A percentile compares a stretch with the other conserved stretches of the same genome.
Evolutionary conservation across 1,140 invertebrate genomes (phyloP).

Genomic region (Notospermus geniculatus): DNA sequence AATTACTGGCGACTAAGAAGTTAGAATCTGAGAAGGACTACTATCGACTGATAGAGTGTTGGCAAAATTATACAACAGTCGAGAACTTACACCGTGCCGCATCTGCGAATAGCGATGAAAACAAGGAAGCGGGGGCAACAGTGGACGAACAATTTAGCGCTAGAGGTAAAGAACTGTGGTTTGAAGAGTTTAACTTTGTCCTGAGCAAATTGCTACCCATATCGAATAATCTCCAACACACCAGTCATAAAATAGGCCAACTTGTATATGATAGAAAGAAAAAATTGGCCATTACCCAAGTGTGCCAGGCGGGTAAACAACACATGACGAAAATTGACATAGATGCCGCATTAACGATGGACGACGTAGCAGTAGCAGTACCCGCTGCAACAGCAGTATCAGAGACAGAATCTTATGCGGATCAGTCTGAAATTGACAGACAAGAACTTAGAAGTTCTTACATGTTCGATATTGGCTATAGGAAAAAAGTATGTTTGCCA

Average conservation of each 20-base stretch:
- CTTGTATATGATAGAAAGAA: slow-evolving; percentile 6
- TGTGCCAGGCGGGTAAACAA: slow-evolving; percentile 4
- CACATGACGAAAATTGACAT: slow-evolving; percentile 8
- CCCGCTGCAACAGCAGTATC: neutral
- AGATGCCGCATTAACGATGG: neutral
- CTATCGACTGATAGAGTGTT: slow-evolving; percentile 9
- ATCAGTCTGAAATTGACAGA: slow-evolving; percentile 6
- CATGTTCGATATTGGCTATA: slow-evolving; percentile 7
- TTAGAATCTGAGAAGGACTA: slow-evolving; percentile 8
- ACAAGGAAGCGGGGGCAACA: neutral
- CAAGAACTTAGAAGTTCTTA: slow-evolving; percentile 1
- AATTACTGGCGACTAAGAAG: slow-evolving; percentile 9
- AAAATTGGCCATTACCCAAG: slow-evolving; percentile 8
- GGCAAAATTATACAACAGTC: slow-evolving; percentile 8
- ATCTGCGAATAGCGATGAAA: too few species aligned
- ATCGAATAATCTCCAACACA: slow-evolving; percentile 8
- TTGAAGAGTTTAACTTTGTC: slow-evolving; percentile 4
- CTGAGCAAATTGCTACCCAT: slow-evolving; percentile 10
- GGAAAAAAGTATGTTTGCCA: slow-evolving; percentile 11
- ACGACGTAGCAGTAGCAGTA: too few species aligned
- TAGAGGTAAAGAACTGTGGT: slow-evolving; percentile 9
- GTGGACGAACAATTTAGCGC: slow-evolving; percentile 8
- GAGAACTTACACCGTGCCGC: slow-evolving; percentile 5
- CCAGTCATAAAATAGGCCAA: slow-evolving; percentile 7
- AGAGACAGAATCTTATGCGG: slow-evolving; percentile 5